phyloP scores from a whole-genome alignment of 2,888 invertebrate species.

The Tetranychus truncatus region DNA sequence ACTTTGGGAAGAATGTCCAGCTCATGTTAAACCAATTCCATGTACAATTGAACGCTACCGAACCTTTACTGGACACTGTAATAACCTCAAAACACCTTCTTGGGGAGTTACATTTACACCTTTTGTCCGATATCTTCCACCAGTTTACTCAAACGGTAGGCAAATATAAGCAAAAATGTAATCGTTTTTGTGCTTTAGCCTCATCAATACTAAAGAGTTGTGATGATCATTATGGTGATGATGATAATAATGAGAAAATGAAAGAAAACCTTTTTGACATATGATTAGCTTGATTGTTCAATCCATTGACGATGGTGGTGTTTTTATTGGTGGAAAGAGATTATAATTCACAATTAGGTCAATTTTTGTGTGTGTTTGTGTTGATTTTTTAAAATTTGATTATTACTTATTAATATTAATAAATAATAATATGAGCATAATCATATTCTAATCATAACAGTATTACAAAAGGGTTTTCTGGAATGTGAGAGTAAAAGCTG shows the following conservation, averaged over 20 bases:
- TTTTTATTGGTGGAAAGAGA: neutral
- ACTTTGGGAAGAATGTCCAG: conserved; percentile 29
- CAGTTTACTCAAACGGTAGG: conserved; percentile 57
- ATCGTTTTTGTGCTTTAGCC: neutral
- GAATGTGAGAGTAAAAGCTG: neutral
- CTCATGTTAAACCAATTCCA: conserved; percentile 27
- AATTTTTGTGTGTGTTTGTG: neutral
- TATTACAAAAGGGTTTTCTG: conserved; percentile 2
- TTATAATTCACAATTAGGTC: neutral
- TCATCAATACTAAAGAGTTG: too few relatives aligned
- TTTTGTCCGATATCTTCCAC: conserved; percentile 50
- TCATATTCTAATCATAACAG: neutral
- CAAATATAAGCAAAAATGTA: neutral
- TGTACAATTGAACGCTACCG: conserved; percentile 38
- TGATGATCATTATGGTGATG: neutral
- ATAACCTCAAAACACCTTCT: conserved; percentile 46
- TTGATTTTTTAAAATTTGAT: neutral
- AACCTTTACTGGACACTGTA: conserved; percentile 53
- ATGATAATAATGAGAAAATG: too few relatives aligned
- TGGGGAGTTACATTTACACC: conserved; percentile 56
- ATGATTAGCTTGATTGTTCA: neutral
- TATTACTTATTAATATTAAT: neutral
- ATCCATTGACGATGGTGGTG: neutral
- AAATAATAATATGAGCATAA: neutral
- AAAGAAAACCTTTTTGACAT: too few relatives aligned